Evolutionary conservation across 2,113 vertebrate species (phyloP).

Genomic region (Lutjanus erythropterus): DNA sequence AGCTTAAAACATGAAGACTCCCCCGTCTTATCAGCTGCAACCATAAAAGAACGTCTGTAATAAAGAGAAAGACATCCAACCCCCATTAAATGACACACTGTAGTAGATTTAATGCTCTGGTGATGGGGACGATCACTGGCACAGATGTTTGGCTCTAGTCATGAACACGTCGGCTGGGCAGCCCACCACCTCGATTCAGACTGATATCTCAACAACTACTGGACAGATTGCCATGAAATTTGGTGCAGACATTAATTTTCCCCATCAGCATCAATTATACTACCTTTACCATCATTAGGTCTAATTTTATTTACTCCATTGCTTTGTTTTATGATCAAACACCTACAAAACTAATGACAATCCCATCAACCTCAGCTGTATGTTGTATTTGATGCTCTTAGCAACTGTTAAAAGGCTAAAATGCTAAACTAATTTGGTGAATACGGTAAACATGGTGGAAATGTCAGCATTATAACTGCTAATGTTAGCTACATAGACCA

Average conservation of each 20-base stretch:
- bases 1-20: background rate
- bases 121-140: background rate
- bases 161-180: too few species aligned
- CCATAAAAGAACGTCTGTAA: slow-evolving; percentile 22
- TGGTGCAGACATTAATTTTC: background rate
- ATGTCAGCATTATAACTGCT: too few species aligned
- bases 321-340: too few species aligned
- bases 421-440: too few species aligned
- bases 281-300: too few species aligned
- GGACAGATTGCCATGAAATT: background rate
- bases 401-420: too few species aligned
- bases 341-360: too few species aligned
- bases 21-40: slow-evolving; percentile 27
- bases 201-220: background rate
- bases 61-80: background rate
- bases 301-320: too few species aligned
- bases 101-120: background rate
- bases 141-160: background rate
- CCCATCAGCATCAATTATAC: background rate
- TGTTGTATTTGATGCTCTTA: too few species aligned
- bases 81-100: background rate
- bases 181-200: background rate
- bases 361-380: too few species aligned
- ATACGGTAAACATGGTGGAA: too few species aligned
- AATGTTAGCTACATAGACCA: too few species aligned